Base-by-base conservation (phyloP, 2,797 vertebrate genomes). In the Anguilla megastoma region DNA sequence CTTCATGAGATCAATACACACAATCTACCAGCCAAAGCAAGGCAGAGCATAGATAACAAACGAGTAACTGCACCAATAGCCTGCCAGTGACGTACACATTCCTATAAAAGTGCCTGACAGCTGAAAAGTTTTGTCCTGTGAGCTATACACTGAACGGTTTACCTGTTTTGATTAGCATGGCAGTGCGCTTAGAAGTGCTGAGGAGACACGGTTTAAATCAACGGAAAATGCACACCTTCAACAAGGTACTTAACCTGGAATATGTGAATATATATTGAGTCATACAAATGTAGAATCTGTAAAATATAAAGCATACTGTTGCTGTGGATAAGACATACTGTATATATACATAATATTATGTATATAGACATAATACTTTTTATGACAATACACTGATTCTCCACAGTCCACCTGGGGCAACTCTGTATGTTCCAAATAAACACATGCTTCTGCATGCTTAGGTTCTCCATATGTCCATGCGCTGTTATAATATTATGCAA, bases 1-100 rank as follows among this genome's bases (percentile, higher is more conserved):
- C 21, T 86, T 86, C 30, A 76, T 74, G 12, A 58, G 56, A 86
- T 86, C 69, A 79, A 41, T 45, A 86, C 5, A 71, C 9, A 10
- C 48, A 74, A 36, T 54, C 54, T 50, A 12, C 30, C 69, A 24
- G 33, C 48, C 3, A 79, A 10, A 60, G 54, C 54, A 41, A 80
- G 58, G 33, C 74, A 33, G 74, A 10, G 12, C 27, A 33, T 30
- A 30, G 52, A 87, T 52, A 87, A 71, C 27, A 30, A 30, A 71
- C 8, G 9, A 71, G 10, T 30, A 12, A 33, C 2, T 27, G n/a
- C 6, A 71, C 66, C n/a, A 56, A 50, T 27, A 27, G 71, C 50
- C 52, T 58, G 52, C 41, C 71, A 36, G 52, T 86, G 48, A n/a
- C 14, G 48, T 45, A n/a, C 48, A 21, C 24, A 56, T 33, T 79